Percentiles rank a stretch among this genome's conserved stretches.
These are phyloP conservation scores for Drosophila maculinotata DNA, from an alignment of 2,888 invertebrate species.

Conservation along the genomic window DNA sequence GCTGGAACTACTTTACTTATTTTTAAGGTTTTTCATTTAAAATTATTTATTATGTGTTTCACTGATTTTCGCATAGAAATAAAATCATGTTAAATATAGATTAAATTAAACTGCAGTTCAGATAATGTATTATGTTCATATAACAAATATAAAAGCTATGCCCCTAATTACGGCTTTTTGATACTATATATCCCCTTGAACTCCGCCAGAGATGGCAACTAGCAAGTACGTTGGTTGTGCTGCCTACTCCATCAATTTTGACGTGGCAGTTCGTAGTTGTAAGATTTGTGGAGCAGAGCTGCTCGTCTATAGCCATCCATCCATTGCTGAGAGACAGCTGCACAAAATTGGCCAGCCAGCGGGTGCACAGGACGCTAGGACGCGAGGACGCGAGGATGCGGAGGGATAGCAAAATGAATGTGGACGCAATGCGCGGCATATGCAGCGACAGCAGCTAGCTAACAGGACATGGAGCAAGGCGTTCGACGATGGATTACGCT, in stretches of 20 bases:
- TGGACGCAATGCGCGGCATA: constrained; percentile 56
- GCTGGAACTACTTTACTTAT: no score
- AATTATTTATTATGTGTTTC: no score
- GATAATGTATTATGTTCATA: neutral
- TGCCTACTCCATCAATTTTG: constrained; percentile 55
- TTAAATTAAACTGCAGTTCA: neutral
- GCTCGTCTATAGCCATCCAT: constrained; percentile 42
- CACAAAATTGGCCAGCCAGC: constrained; percentile 47
- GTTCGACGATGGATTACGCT: constrained; percentile 73
- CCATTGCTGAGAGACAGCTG: constrained; percentile 61
- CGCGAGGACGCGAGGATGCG: no score
- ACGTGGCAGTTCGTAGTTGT: constrained; percentile 23
- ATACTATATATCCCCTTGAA: neutral
- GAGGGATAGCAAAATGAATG: constrained; percentile 30
- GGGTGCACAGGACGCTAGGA: constrained; percentile 1
- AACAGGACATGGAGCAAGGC: constrained; percentile 60
- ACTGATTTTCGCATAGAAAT: no score
- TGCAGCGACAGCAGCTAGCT: constrained; percentile 39
- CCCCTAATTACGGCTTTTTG: neutral
- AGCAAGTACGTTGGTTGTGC: no score
- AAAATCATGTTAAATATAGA: no score
- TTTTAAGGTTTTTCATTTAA: no score
- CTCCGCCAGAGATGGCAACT: constrained; percentile 3
- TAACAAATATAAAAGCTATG: neutral
- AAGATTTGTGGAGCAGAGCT: constrained; percentile 50